These are phyloP conservation scores for Polydrusus cervinus DNA, from an alignment of 2,888 invertebrate species.

Conservation along the genomic window DNA sequence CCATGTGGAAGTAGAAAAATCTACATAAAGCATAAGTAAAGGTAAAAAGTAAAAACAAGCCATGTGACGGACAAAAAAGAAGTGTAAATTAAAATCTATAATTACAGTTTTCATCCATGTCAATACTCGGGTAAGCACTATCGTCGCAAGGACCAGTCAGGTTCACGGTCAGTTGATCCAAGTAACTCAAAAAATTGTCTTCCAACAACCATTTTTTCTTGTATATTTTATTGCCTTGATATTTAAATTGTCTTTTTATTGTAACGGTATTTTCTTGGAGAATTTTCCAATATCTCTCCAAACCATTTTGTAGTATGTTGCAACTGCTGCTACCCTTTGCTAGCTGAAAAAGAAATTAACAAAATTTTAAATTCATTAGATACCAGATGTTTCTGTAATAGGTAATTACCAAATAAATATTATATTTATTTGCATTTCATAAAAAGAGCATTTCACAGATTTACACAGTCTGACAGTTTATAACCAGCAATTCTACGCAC, in stretches of 20 bases:
- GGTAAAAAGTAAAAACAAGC: too few species aligned
- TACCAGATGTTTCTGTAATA: too few species aligned
- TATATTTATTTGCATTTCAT: too few species aligned
- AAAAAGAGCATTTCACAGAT: too few species aligned
- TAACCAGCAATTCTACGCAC: too few species aligned
- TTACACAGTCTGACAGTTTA: too few species aligned
- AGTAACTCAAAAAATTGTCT: slow-evolving; percentile 65
- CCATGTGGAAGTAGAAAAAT: too few species aligned
- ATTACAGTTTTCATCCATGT: slow-evolving; percentile 87
- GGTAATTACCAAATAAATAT: too few species aligned
- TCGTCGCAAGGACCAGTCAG: slow-evolving; percentile 77
- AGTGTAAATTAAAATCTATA: too few species aligned
- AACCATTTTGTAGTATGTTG: slow-evolving; percentile 57
- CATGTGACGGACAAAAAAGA: too few species aligned
- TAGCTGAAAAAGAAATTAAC: slow-evolving; percentile 39
- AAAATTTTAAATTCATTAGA: too few species aligned
- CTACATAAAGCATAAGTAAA: too few species aligned
- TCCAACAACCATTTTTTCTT: slow-evolving; percentile 52
- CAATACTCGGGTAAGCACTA: slow-evolving; percentile 75
- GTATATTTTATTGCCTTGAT: slow-evolving; percentile 28
- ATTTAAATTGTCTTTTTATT: slow-evolving; percentile 34
- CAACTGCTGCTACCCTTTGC: slow-evolving; percentile 38
- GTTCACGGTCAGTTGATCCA: slow-evolving; percentile 74
- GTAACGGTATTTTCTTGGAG: slow-evolving; percentile 49
- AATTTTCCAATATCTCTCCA: slow-evolving; percentile 60